Percentiles rank a stretch among this genome's conserved stretches.
Evolutionary conservation across 2,113 vertebrate genomes (phyloP).

Genomic region (Seriola aureovittata): DNA sequence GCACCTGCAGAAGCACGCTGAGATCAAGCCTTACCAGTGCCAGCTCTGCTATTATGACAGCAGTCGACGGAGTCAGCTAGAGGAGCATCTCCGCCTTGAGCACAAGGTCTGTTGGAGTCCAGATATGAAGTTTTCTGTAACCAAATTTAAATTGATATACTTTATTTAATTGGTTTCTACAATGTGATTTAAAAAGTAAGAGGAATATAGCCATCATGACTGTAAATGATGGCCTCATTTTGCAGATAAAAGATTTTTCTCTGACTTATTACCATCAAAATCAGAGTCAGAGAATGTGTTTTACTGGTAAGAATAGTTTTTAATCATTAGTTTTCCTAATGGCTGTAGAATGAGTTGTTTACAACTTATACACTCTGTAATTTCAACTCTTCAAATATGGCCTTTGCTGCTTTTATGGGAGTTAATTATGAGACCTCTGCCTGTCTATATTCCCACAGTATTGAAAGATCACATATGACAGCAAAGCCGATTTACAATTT

Average conservation of each 20-base stretch:
- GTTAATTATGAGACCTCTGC: background rate
- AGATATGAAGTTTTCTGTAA: background rate
- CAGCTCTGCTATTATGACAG: slow-evolving; percentile 98
- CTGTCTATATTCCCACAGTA: background rate
- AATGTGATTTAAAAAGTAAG: background rate
- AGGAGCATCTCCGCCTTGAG: slow-evolving; percentile 93
- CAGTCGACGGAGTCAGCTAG: slow-evolving; percentile 92
- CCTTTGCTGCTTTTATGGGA: slow-evolving; percentile 5
- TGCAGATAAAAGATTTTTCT: background rate
- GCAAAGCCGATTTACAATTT: background rate
- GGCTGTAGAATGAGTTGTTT: slow-evolving; percentile 3
- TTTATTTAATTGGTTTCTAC: background rate
- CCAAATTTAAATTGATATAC: slow-evolving; percentile 1
- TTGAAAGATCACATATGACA: background rate
- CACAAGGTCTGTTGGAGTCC: slow-evolving; percentile 90
- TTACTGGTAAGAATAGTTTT: slow-evolving; percentile 9
- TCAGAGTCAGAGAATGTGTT: background rate
- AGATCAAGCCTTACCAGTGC: slow-evolving; percentile 97
- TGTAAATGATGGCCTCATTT: background rate
- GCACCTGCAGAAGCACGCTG: slow-evolving; percentile 96
- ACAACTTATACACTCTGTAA: background rate
- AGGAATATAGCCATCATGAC: background rate
- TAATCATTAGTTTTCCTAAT: slow-evolving; percentile 26
- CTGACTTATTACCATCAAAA: background rate
- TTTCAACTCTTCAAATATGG: background rate